Conservation (phyloP, 2,888 invertebrate genomes). For the Spodoptera exigua region DNA sequence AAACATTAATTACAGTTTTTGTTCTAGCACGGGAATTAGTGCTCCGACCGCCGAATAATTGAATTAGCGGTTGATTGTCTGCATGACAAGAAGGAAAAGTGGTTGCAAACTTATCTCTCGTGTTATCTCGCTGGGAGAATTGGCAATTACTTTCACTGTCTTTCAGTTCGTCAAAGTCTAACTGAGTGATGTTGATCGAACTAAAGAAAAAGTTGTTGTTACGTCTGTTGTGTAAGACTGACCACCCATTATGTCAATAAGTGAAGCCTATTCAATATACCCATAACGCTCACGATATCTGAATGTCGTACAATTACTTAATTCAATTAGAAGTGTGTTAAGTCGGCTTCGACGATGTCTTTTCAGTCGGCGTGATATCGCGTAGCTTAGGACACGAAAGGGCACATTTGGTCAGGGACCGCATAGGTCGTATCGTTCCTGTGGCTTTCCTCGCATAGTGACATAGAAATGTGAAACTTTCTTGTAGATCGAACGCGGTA, state of each 20-base stretch:
- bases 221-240: conserved; percentile 35
- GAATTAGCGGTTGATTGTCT: conserved; percentile 76
- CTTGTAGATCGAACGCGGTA: conserved; percentile 81
- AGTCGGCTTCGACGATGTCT: conserved; percentile 67
- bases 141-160: conserved; percentile 77
- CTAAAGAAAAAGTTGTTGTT: conserved; percentile 59
- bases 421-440: conserved; percentile 53
- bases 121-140: conserved; percentile 75
- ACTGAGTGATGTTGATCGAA: conserved; percentile 54
- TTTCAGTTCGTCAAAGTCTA: conserved; percentile 69
- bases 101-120: conserved; percentile 71
- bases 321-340: conserved; percentile 79
- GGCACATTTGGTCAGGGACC: conserved; percentile 38
- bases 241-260: conserved; percentile 53
- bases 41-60: conserved; percentile 71
- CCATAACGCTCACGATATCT: conserved; percentile 32
- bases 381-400: conserved; percentile 45
- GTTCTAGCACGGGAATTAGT: conserved; percentile 66
- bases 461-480: conserved; percentile 87
- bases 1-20: conserved; percentile 54
- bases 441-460: conserved; percentile 72
- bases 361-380: conserved; percentile 54
- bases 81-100: conserved; percentile 75
- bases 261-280: conserved; percentile 73
- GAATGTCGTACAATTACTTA: conserved; percentile 76